Percentiles rank a stretch among this genome's conserved stretches.
phyloP scores from a whole-genome alignment of 2,113 vertebrate species.

The Ellobius talpinus region DNA sequence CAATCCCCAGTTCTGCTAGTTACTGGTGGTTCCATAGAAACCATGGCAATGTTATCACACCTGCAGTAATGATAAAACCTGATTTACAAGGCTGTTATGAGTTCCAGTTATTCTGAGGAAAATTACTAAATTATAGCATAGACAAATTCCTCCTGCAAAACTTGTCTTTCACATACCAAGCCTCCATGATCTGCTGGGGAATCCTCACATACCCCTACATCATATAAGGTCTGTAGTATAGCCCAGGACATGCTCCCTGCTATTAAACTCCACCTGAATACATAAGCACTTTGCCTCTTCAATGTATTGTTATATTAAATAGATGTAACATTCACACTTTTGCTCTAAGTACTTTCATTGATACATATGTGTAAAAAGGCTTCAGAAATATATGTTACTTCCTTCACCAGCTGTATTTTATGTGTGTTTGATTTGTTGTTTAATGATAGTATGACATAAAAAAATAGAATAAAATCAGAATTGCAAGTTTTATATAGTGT shows the following conservation, averaged over 20 bases:
- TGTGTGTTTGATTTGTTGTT: not conserved
- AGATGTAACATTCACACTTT: not conserved
- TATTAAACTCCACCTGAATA: not conserved
- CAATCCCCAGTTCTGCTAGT: not conserved
- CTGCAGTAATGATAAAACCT: not conserved
- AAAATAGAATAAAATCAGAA: slow-evolving; percentile 28
- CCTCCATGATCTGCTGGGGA: not conserved
- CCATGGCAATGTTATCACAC: not conserved
- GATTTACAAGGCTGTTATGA: not conserved
- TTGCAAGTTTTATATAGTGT: not conserved
- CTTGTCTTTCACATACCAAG: not conserved
- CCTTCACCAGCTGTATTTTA: not conserved
- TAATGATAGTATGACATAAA: slow-evolving; percentile 2
- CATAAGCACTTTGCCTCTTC: not conserved
- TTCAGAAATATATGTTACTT: not conserved
- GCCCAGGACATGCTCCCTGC: not conserved
- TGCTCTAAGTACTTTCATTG: not conserved
- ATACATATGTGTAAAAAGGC: slow-evolving; percentile 11
- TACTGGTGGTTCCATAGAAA: not conserved
- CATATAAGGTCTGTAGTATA: not conserved
- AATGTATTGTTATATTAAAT: not conserved
- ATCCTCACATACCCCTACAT: not conserved
- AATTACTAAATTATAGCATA: not conserved
- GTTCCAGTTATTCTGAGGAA: not conserved
- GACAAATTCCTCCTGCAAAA: not conserved